These are phyloP conservation scores for Ips nitidus DNA, from an alignment of 1,140 invertebrate species.

Conservation along the genomic window DNA sequence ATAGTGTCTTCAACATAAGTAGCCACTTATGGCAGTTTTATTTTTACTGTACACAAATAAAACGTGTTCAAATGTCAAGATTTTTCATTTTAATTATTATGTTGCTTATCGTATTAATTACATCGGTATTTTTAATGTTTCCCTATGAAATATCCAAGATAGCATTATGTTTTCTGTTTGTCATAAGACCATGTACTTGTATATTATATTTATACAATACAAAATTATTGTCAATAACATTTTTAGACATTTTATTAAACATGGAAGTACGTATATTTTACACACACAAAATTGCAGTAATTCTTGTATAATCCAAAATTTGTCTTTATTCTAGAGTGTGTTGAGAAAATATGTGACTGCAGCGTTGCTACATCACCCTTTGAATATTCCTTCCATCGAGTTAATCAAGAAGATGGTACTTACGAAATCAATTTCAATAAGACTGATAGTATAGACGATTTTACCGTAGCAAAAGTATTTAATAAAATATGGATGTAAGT, in stretches of 20 bases:
- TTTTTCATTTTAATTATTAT: neutral
- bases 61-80: neutral
- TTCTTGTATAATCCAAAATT: neutral
- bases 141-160: too few species aligned
- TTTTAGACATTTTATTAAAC: too few species aligned
- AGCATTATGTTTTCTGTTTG: too few species aligned
- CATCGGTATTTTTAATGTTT: neutral
- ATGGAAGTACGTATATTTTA: too few species aligned
- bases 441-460: slow-evolving; percentile 21
- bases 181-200: too few species aligned
- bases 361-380: slow-evolving; percentile 15
- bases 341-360: slow-evolving; percentile 22
- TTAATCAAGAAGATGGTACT: neutral
- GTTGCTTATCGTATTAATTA: neutral
- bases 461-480: slow-evolving; percentile 16
- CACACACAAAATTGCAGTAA: too few species aligned
- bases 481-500: slow-evolving; percentile 31
- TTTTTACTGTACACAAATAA: neutral
- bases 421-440: slow-evolving; percentile 18
- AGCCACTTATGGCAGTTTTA: neutral
- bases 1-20: neutral
- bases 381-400: neutral
- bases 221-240: too few species aligned
- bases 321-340: slow-evolving; percentile 26
- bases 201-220: too few species aligned